Base-by-base conservation (phyloP, 2,113 vertebrate genomes). In the Hippocampus barbouri region DNA sequence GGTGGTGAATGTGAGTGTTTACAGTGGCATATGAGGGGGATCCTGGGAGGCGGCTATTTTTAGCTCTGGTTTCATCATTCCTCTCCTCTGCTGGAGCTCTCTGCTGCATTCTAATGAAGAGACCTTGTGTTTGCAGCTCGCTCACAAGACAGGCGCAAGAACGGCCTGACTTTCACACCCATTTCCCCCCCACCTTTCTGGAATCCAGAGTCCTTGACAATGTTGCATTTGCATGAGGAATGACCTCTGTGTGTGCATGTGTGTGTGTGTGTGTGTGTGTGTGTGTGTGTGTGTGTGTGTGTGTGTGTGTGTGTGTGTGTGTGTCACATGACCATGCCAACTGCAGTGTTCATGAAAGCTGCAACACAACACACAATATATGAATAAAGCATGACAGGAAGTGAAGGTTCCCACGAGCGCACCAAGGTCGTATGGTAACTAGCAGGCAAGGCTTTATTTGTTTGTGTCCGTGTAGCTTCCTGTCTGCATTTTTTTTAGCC, bases 21-120 rank as follows among this genome's bases (percentile, higher is more conserved):
- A 90, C 86, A 90, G 76, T 87, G 85, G 75, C 56, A 74, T 80
- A 82, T 75, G 86, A 91, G 88, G 88, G 91, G 90, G 90, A 93
- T 92, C 92, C 92, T 93, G 89, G 85, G 91, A 91, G 90, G 88
- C 51, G 53, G 86, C 90, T 92, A 93, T 93, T 93, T 92, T 89
- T 93, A 93, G 92, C 85, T 66, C 76, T 77, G 84, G 84, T 91
- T 91, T 93, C 90, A 92, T 93, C 92, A 92, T 91, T 91, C 84
- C 88, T 88, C 85, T 69, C 56, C 89, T 83, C 87, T 79, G 87
- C 85, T 86, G 85, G 74, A 65, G 84, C 66, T 84, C 80, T 76
- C 63, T 66, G 84, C 79, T 91, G 92, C 85, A 92, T 92, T 73
- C 79, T 91, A 90, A 91, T 91, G 89, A 91, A 74, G 76, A 83